Base-by-base conservation (phyloP, 2,113 vertebrate species). In the Oenanthe melanoleuca region DNA sequence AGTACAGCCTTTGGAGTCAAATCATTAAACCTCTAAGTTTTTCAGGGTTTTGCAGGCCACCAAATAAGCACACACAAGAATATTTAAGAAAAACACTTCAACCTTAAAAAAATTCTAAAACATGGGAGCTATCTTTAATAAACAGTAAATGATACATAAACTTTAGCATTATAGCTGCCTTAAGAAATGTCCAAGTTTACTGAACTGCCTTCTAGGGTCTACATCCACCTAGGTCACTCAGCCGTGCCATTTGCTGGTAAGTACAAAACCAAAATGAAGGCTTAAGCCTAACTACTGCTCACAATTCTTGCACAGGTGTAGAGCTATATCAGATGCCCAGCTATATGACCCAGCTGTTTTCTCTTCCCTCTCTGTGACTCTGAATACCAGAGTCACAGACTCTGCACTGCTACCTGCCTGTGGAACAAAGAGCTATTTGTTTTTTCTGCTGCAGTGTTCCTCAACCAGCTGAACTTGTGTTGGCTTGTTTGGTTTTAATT, bases 301-400 rank as follows among this genome's bases (percentile, higher is more conserved):
- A 12, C 2, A 20, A 23, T 1, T 53, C 61, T 33, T 26, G 45
- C 24, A 49, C 22, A 45, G 25, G 4, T 65, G 23, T 28, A 38
- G 53, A 64, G 44, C 20, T 60, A 38, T 6, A 22, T 5, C 28
- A 21, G 42, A 63, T 11, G 21, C 24, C 34, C 67, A 77, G 29
- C 25, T 60, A 24, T 4, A 28, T 4, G 23, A 77, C 34, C 47
- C 53, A 64, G 15, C 18, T 55, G 2, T 40, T 63, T 83, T 22
- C 63, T 49, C 37, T 67, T 17, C 33, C 19, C 24, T 29, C 37
- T 44, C 28, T 0, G 0, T 6, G 37, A 61, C 38, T 56, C 42
- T 21, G 16, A 60, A 64, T 7, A 56, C 40, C 88, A 66, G 34
- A 33, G 6, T 40, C 28, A n/a, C 11, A 11, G 9, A 37, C 23